Evolutionary conservation across 2,113 vertebrate genomes (phyloP), one percentile per base, ranked within the genome.

Genomic region (Nothocercus julius): DNA sequence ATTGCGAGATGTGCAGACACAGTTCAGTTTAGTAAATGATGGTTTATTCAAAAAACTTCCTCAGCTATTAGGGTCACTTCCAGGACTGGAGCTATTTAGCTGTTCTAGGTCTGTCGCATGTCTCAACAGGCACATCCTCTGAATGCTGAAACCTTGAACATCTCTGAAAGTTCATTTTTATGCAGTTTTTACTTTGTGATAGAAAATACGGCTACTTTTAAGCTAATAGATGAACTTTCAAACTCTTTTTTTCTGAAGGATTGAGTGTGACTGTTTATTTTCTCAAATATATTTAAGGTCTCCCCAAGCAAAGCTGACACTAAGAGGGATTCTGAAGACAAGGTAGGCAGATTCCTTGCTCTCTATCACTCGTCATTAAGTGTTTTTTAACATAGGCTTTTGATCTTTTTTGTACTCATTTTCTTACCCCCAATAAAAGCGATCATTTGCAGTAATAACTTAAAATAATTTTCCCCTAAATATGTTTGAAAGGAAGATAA

Each of bases 281-380:
- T 58, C 40, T 92, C 38, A 21, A 86, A 67, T 84, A 69, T 30
- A 68, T 97, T 96, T 90, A 94, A 98, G 98, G 98, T 98, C 18
- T 98, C 98, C 5, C 96, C 98, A 87, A 95, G 96, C 94, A 98
- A 98, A 97, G 77, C 97, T 67, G 98, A 98, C 88, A 80, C 96
- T 56, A 98, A 97, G 87, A 97, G 95, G 79, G 98, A 97, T 21
- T 89, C 96, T 66, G 98, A 98, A 90, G 98, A 98, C 44, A 97
- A 94, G 98, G 98, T 98, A 98, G 42, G 98, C 81, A 53, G 20
- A 73, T 44, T 90, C 13, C 7, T 93, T 53, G 2, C 64, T 66
- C 44, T 72, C 34, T 85, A 13, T 90, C 5, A 3, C 14, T 79
- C 42, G 0, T 44, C 9, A 9, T 15, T 19, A 1, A 7, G 11